Conservation (phyloP, 2,888 invertebrate genomes). For the Amphimallon solstitiale region DNA sequence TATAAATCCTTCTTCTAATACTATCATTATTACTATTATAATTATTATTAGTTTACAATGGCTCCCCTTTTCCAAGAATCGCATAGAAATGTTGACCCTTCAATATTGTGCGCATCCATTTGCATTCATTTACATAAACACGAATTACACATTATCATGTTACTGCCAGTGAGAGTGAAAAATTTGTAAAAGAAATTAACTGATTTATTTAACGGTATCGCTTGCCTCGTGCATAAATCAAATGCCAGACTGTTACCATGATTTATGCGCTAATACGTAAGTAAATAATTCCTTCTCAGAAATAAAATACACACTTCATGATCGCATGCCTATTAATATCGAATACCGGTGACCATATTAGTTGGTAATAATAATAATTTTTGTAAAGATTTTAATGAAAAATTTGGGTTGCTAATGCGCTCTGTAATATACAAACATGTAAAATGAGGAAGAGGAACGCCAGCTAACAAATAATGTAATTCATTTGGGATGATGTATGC, state of each 20-base stretch:
- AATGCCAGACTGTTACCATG: conserved; percentile 27
- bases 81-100: conserved; percentile 1
- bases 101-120: conserved; percentile 1
- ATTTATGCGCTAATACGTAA: conserved; percentile 30
- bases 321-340: conserved; percentile 21
- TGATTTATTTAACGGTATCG: conserved; percentile 36
- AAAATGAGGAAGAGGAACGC: no score
- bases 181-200: conserved; percentile 26
- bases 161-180: conserved; percentile 21
- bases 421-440: no score
- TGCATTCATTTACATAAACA: conserved; percentile 26
- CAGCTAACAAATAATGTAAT: no score
- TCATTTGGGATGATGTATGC: no score
- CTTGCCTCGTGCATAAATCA: conserved; percentile 34
- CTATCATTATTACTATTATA: no score
- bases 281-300: conserved; percentile 22
- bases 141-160: conserved; percentile 5
- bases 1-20: no score
- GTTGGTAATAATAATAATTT: neutral
- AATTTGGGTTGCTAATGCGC: no score
- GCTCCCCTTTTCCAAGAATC: neutral
- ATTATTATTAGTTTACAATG: no score
- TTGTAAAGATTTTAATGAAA: neutral
- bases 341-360: neutral
- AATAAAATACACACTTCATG: conserved; percentile 8